Evolutionary conservation across 2,113 vertebrate species (phyloP), one percentile per base, ranked within the genome.

Genomic region (Scomber japonicus): DNA sequence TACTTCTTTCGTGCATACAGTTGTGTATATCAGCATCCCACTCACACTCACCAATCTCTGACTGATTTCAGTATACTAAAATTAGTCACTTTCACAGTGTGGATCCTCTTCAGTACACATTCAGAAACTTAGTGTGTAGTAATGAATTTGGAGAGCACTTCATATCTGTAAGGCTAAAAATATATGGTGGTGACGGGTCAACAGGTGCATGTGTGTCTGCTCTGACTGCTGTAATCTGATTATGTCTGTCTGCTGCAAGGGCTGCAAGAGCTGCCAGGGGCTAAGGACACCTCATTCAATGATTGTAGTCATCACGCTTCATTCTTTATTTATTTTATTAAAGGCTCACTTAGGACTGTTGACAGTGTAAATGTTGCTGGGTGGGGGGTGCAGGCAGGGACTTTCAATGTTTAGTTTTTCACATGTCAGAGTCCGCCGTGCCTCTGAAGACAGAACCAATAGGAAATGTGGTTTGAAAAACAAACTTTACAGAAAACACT

Each of bases 161-260:
- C 12, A 24, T 51, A n/a, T 24, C 5, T 54, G 27, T 12, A 15
- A 59, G 3, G 24, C 17, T 15, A 45, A 27, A 56, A 40, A 40
- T 71, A 53, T 21, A 19, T 40, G 12, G n/a, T 7, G 46, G 16
- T 53, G 3, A 48, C 1, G 12, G 30, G 57, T 63, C 15, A 77
- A 49, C 78, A 71, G 73, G 63, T 51, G 66, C 67, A 46, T 51
- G 57, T 57, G 83, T 74, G 54, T 68, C 49, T 35, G 2, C 46
- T 77, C 45, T 48, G 50, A 51, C 53, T 48, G 11, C n/a, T 35
- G 53, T 93, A 94, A 94, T 91, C 93, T 86, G 90, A 90, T 94
- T 94, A 93, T 82, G 82, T 93, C 86, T 91, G 84, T 60, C 80
- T 80, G 57, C 56, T 61, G 45, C 56, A 63, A 27, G 12, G 27